These are phyloP conservation scores for Pterobdella sp. DNA, from an alignment of 2,888 invertebrate species.

Conservation along the genomic window DNA sequence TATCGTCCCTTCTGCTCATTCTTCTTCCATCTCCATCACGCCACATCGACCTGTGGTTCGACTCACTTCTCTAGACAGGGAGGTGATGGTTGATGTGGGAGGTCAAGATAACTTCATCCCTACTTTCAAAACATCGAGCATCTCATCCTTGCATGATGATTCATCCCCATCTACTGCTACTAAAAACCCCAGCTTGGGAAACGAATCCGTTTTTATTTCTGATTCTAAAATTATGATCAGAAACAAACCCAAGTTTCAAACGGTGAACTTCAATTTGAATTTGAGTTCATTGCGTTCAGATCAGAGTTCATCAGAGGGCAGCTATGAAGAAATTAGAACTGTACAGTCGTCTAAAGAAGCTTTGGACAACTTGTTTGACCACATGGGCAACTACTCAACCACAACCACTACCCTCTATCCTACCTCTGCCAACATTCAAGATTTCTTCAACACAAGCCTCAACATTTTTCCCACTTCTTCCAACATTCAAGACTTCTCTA, in stretches of 20 bases:
- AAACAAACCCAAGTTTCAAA: neutral
- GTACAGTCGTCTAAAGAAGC: conserved; percentile 36
- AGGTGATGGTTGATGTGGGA: conserved; percentile 13
- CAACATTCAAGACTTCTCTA: neutral
- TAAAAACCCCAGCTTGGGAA: neutral
- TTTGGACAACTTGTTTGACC: conserved; percentile 21
- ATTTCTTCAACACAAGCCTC: neutral
- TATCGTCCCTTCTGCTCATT: neutral
- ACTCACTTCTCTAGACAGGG: conserved; percentile 19
- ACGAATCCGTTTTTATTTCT: neutral
- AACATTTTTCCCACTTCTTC: neutral
- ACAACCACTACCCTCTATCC: neutral
- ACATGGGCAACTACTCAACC: no score
- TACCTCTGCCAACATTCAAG: neutral
- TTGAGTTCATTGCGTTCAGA: neutral
- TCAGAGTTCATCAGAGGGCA: conserved; percentile 5
- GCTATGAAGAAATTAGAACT: conserved; percentile 35
- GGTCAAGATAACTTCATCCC: no score
- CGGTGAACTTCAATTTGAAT: conserved; percentile 1
- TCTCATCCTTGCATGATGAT: no score
- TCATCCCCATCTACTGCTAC: no score
- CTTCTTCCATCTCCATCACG: conserved; percentile 24
- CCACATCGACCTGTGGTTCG: neutral
- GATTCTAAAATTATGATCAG: neutral
- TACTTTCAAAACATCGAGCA: no score